Percentiles rank a stretch among this genome's conserved stretches.
These are phyloP conservation scores for Chrysopilus asiliformis DNA, from an alignment of 2,888 invertebrate species.

Conservation along the genomic window DNA sequence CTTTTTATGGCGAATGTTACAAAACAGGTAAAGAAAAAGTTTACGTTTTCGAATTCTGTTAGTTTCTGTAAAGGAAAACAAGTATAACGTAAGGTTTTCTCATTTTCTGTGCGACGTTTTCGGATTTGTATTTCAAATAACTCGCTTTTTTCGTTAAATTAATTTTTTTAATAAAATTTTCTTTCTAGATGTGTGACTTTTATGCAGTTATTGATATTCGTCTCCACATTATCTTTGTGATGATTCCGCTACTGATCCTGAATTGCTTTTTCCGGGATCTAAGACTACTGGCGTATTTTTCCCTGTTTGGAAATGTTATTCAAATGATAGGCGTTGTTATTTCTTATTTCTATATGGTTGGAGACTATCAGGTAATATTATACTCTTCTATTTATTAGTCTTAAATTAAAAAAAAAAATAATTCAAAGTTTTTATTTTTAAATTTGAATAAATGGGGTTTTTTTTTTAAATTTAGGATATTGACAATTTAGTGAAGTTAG, in stretches of 20 bases:
- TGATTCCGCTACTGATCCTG: not conserved
- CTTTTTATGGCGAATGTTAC: conserved; percentile 1
- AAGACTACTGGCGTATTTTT: not conserved
- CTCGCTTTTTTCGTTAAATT: not conserved
- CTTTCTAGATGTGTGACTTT: not conserved
- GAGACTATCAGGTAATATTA: not conserved
- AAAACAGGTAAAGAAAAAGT: not conserved
- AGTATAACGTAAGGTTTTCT: no score
- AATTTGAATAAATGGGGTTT: not conserved
- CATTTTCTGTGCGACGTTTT: not conserved
- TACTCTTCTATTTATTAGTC: no score
- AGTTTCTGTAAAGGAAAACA: no score
- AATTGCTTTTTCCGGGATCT: conserved; percentile 1
- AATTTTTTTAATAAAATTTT: not conserved
- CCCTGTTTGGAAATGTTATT: not conserved
- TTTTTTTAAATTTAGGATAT: not conserved
- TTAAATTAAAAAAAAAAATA: no score
- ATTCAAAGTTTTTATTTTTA: no score
- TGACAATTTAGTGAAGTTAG: not conserved
- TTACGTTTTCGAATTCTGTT: no score
- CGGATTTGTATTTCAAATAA: not conserved
- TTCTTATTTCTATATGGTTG: not conserved
- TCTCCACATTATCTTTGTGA: not conserved
- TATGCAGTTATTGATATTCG: not conserved
- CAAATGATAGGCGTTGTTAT: not conserved